Percentiles rank a stretch among this genome's conserved stretches.
Conservation (phyloP, 2,888 invertebrate species). For the Rutpela maculata region DNA sequence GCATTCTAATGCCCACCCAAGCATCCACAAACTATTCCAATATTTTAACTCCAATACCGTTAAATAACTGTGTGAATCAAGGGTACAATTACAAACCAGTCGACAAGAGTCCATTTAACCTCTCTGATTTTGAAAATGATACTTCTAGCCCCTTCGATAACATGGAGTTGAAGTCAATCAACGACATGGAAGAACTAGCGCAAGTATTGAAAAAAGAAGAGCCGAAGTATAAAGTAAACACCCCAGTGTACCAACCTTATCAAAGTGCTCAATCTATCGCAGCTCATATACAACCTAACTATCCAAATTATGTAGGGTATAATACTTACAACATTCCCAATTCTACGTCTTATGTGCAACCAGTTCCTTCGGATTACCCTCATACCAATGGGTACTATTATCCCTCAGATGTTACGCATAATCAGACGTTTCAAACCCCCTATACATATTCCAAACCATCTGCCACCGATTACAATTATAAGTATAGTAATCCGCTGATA, state of each 20-base stretch:
- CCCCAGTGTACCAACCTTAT: constrained; percentile 47
- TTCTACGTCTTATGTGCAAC: constrained; percentile 49
- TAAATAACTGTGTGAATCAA: constrained; percentile 57
- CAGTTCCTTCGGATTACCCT: constrained; percentile 49
- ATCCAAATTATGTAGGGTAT: constrained; percentile 48
- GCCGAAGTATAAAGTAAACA: constrained; percentile 41
- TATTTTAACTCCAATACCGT: constrained; percentile 73
- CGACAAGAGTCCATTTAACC: constrained; percentile 73
- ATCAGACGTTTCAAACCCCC: constrained; percentile 31
- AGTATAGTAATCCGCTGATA: constrained; percentile 12
- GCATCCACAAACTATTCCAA: constrained; percentile 67
- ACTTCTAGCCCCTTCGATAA: constrained; percentile 96
- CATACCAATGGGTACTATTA: constrained; percentile 58
- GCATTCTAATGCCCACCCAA: constrained; percentile 66
- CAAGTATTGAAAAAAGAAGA: constrained; percentile 79
- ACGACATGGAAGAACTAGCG: constrained; percentile 93
- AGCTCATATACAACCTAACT: constrained; percentile 46
- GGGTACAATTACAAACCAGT: constrained; percentile 54
- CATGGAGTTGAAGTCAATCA: constrained; percentile 92
- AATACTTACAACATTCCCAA: constrained; percentile 60
- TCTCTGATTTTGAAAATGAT: constrained; percentile 93
- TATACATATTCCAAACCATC: constrained; percentile 44
- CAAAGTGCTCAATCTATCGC: constrained; percentile 34
- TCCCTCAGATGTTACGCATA: constrained; percentile 40
- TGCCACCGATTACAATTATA: constrained; percentile 31